Evolutionary conservation across 2,888 invertebrate species (phyloP), one percentile per base, ranked within the genome.

Genomic region (Thumatha senex): DNA sequence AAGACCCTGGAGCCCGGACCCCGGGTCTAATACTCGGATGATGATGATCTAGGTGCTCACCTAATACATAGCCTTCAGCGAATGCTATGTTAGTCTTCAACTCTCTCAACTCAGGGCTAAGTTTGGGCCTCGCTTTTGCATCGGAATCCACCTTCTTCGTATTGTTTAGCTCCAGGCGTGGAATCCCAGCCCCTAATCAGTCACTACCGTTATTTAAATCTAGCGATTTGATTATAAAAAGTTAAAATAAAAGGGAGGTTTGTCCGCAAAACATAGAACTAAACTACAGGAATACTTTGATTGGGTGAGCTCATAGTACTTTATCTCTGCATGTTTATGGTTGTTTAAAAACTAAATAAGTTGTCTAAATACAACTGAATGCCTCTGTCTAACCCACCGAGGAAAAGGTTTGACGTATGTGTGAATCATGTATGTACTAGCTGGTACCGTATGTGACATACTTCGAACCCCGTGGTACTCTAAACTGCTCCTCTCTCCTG

Each of bases 11-110:
- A n/a, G n/a, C n/a, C n/a, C 2, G 18, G 18, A 24, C 18, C 18
- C 18, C 18, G 18, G 5, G 5, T 24, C 18, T 24, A 24, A 24
- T 24, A 5, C 18, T 24, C 18, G 5, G 5, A n/a, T n/a, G n/a
- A n/a, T 4, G 18, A 24, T 24, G 18, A 24, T 24, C 3, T 24
- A 24, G 18, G 18, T 24, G 36, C 40, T 42, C 38, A 51, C 51
- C 51, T 41, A 45, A 5, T 33, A 33, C 11, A n/a, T 51, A 56
- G 39, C 50, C 56, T 48, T 53, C 47, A 46, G 51, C 42, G 18
- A 47, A 47, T 10, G 54, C 51, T 31, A 55, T 45, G 46, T 51
- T 49, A 36, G 31, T 43, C 41, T 44, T 50, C 48, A 40, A 13
- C 29, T 33, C 38, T 29, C n/a, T 38, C 18, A 15, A 14, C 13